Conservation (phyloP, 2,113 vertebrate genomes). For the Sciurus niger region DNA sequence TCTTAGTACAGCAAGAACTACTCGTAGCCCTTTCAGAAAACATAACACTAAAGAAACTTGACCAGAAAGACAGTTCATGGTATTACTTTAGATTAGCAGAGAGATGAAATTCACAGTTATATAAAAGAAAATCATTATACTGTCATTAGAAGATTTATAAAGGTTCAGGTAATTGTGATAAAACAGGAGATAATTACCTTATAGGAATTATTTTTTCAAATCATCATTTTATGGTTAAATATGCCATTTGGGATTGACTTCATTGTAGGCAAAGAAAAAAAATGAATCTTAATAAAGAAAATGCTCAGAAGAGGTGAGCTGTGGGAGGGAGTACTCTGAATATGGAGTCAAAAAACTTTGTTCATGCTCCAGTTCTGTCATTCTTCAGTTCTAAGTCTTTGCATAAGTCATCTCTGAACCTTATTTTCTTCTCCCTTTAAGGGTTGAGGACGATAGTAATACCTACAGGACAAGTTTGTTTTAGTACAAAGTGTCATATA, state of each 20-base stretch:
- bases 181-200: not conserved
- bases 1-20: not conserved
- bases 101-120: not conserved
- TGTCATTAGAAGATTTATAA: not conserved
- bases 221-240: not conserved
- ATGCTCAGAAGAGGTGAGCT: not conserved
- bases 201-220: conserved; percentile 33
- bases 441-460: not conserved
- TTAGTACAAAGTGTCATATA: not conserved
- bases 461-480: not conserved
- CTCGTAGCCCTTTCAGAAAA: not conserved
- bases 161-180: not conserved
- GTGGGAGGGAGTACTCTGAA: not conserved
- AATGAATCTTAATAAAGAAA: not conserved
- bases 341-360: not conserved
- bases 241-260: not conserved
- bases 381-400: not conserved
- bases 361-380: not conserved
- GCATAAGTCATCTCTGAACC: not conserved
- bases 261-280: not conserved
- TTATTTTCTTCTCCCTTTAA: not conserved
- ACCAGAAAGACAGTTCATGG: not conserved
- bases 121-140: conserved; percentile 31
- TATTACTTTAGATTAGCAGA: conserved; percentile 1
- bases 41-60: not conserved